Evolutionary conservation across 2,113 vertebrate genomes (phyloP).

Genomic region (Malurus elegans): DNA sequence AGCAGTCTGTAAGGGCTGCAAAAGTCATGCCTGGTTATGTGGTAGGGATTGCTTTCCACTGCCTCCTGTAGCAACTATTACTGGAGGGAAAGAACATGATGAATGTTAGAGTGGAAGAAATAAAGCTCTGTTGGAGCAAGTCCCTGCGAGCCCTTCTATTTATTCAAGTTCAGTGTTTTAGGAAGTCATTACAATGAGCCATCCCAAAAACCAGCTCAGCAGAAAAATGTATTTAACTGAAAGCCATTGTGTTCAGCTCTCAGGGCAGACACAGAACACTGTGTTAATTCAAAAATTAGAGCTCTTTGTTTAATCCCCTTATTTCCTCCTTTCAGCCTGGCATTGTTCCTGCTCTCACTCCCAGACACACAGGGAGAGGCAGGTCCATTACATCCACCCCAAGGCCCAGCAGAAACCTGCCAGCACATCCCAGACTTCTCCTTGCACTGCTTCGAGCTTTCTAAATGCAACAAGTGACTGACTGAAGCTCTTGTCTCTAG

Average conservation of each 20-base stretch:
- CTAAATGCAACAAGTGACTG: background rate
- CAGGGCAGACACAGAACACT: background rate
- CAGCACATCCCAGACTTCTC: background rate
- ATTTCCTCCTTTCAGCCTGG: slow-evolving; percentile 21
- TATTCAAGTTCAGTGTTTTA: slow-evolving; percentile 26
- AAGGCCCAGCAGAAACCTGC: background rate
- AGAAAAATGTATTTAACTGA: slow-evolving; percentile 41
- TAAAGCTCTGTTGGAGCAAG: background rate
- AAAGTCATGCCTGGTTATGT: background rate
- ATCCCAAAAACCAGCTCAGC: slow-evolving; percentile 30
- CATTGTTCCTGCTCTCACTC: background rate
- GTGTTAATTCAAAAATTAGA: slow-evolving; percentile 40
- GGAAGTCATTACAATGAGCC: slow-evolving; percentile 44
- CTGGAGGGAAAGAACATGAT: background rate
- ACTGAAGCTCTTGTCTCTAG: background rate
- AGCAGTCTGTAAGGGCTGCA: background rate
- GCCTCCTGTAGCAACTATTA: background rate
- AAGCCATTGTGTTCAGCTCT: slow-evolving; percentile 34
- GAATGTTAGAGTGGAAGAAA: slow-evolving; percentile 1
- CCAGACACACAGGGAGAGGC: background rate
- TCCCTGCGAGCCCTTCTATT: background rate
- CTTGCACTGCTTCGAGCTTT: background rate
- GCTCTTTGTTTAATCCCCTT: slow-evolving; percentile 48
- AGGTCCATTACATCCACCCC: background rate
- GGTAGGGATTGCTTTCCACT: background rate